phyloP scores from a whole-genome alignment of 2,797 vertebrate species.

The Leptodactylus fallax region DNA sequence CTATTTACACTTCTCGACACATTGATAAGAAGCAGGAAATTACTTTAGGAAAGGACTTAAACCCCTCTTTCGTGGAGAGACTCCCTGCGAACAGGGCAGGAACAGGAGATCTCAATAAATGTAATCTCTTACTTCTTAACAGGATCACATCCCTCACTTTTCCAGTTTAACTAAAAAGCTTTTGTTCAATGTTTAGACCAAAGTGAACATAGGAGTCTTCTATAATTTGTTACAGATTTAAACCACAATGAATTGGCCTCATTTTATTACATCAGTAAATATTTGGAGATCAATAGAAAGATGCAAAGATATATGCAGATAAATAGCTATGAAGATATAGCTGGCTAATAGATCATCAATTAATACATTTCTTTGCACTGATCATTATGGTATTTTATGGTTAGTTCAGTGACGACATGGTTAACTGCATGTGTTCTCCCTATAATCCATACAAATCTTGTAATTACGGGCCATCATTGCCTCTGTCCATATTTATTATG shows the following conservation, averaged over 20 bases:
- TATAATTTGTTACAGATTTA: neutral
- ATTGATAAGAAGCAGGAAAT: conserved; percentile 65
- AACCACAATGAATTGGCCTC: neutral
- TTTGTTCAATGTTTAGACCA: conserved; percentile 40
- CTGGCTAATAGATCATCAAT: neutral
- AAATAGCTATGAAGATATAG: neutral
- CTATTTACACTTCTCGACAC: conserved; percentile 47
- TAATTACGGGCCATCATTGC: neutral
- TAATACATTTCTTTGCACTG: neutral
- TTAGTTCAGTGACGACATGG: neutral
- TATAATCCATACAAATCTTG: neutral
- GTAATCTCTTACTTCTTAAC: conserved; percentile 67
- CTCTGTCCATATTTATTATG: neutral
- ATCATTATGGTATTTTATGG: neutral
- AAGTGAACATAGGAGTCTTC: conserved; percentile 51
- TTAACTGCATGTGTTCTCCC: neutral
- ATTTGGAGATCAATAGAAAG: neutral
- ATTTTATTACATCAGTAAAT: neutral
- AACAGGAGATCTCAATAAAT: conserved; percentile 64
- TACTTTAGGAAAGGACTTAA: conserved; percentile 67
- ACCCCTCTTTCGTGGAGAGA: conserved; percentile 60
- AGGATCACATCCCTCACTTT: conserved; percentile 63
- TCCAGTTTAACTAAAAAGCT: conserved; percentile 63
- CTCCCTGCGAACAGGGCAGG: conserved; percentile 63
- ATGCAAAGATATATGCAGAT: neutral